These are phyloP conservation scores for human DNA, from an alignment of 2,113 vertebrate species.

Conservation along the genomic window DNA sequence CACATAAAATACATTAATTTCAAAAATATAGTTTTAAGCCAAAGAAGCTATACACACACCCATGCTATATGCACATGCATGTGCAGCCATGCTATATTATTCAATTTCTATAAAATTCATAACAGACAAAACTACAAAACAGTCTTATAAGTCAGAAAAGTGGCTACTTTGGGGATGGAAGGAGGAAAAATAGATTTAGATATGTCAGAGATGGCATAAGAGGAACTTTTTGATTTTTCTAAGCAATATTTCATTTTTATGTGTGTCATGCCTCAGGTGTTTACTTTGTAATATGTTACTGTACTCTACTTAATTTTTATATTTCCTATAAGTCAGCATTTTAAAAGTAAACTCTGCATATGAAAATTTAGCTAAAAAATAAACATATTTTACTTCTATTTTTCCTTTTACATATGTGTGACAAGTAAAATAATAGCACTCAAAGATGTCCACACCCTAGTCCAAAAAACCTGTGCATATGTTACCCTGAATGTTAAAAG, in stretches of 20 bases:
- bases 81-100: not conserved
- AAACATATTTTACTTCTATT: not conserved
- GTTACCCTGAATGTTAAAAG: not conserved
- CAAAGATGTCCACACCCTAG: not conserved
- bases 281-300: not conserved
- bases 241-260: not conserved
- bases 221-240: not conserved
- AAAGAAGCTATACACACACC: not conserved
- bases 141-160: not conserved
- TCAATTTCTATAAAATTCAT: not conserved
- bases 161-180: not conserved
- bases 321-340: not conserved
- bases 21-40: not conserved
- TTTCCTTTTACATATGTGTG: not conserved
- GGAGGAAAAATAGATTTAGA: not conserved
- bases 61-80: not conserved
- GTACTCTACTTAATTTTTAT: not conserved
- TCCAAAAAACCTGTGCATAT: not conserved
- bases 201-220: not conserved
- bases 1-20: slow-evolving; percentile 1
- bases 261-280: not conserved
- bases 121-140: not conserved
- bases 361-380: not conserved
- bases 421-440: not conserved
- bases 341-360: not conserved